Conservation (phyloP, 2,888 invertebrate species). For the Pseudococcus jackbeardsleyi region DNA sequence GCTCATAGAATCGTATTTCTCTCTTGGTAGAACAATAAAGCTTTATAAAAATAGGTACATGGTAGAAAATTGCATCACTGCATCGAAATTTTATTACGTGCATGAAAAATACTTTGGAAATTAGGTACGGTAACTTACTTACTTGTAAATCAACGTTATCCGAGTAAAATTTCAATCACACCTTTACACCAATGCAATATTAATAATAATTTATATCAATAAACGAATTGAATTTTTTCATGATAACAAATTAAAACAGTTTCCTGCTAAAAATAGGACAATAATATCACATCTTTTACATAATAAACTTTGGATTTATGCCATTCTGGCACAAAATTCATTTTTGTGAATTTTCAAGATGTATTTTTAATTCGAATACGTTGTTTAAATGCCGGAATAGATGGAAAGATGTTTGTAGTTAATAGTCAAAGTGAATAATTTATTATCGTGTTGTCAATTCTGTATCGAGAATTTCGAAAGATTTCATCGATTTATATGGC, state of each 20-base stretch:
- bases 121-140: not conserved
- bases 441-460: conserved; percentile 44
- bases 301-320: conserved; percentile 58
- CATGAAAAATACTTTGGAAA: no score
- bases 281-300: conserved; percentile 49
- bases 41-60: no score
- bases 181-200: conserved; percentile 1
- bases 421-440: conserved; percentile 27
- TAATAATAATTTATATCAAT: not conserved
- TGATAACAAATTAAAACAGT: conserved; percentile 42
- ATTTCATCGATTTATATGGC: conserved; percentile 18
- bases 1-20: no score
- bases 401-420: conserved; percentile 2
- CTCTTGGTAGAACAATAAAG: no score
- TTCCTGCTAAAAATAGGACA: conserved; percentile 50
- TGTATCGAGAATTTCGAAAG: conserved; percentile 23
- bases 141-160: not conserved
- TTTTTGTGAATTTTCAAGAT: conserved; percentile 37
- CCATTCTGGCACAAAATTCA: conserved; percentile 62
- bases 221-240: conserved; percentile 23
- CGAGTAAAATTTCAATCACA: not conserved
- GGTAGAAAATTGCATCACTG: no score
- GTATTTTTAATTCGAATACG: conserved; percentile 53
- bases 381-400: not conserved
- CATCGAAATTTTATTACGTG: no score